Evolutionary conservation across 35 echinoderm and acorn worm species (phyloP), one percentile per base, ranked within the genome.

Genomic region (Stichopus chloronotus): DNA sequence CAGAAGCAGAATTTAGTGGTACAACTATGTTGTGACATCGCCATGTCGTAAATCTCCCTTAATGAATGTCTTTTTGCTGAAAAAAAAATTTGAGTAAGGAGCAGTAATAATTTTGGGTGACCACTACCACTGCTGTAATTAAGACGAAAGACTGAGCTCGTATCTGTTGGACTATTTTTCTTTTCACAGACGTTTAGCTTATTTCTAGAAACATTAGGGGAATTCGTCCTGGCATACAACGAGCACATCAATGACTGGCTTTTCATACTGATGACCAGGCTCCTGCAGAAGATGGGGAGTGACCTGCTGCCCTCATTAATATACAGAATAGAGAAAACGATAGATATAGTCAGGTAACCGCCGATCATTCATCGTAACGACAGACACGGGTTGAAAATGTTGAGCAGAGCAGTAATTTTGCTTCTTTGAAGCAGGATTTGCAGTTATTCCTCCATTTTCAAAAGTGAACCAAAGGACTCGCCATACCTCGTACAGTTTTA

Each of bases 241-340:
- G 59, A 90, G 11, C 95, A 99, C 68, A 92, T 99, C 5, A 72
- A 57, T 54, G 95, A 96, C 55, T 99, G 97, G 97, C 74, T 99
- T 5, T 99, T 96, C 90, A 88, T 99, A 10, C 84, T 99, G 17
- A 95, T 99, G 91, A 99, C 97, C 56, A 85, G 97, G 57, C 92
- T 99, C 7, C 72, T 99, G 20, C 94, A 95, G 84, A 99, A 99
- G 93, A 99, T 96, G 94, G 97, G 97, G 23, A 83, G 83, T 59
- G 97, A 99, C 86, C 78, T 99, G 59, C 88, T 99, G 63, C 94
- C 95, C 22, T 99, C 97, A 25, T 52, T 99, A 5, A 92, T 96
- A 30, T 63, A 91, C 55, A 99, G 95, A 78, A 92, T 99, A 85
- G 93, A 99, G 68, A 99, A 88, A 72, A 87, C 94, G 43, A 86